phyloP scores from a whole-genome alignment of 2,888 invertebrate genomes.

The Archips xylosteana region DNA sequence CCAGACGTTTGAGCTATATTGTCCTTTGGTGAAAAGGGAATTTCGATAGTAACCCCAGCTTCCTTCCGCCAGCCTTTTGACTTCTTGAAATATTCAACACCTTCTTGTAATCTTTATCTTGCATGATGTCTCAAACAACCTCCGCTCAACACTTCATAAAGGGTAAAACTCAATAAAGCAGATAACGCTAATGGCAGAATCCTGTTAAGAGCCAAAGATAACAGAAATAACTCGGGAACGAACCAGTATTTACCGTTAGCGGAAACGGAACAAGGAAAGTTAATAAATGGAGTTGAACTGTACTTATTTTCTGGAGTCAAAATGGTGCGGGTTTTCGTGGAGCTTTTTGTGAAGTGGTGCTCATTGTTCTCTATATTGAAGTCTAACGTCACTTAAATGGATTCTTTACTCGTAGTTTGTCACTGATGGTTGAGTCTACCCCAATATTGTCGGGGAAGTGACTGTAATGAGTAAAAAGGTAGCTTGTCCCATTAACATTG shows the following conservation, averaged over 20 bases:
- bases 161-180: constrained; percentile 13
- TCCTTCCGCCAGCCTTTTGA: no score
- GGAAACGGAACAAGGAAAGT: constrained; percentile 32
- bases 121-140: not conserved
- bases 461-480: no score
- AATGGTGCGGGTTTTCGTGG: not conserved
- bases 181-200: constrained; percentile 21
- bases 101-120: not conserved
- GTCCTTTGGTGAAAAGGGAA: no score
- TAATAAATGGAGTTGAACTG: constrained; percentile 31
- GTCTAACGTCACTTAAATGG: no score
- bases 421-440: no score
- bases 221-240: constrained; percentile 14
- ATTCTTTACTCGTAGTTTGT: no score
- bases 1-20: no score
- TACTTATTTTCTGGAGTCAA: not conserved
- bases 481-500: no score
- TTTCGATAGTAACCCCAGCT: no score
- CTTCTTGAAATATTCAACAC: not conserved
- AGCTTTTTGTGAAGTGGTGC: not conserved
- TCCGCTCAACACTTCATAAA: constrained; percentile 13
- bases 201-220: constrained; percentile 25
- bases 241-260: constrained; percentile 29
- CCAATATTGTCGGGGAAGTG: no score
- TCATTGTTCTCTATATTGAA: not conserved